Evolutionary conservation across 2,113 vertebrate species (phyloP).

Genomic region (Dasypus novemcinctus): DNA sequence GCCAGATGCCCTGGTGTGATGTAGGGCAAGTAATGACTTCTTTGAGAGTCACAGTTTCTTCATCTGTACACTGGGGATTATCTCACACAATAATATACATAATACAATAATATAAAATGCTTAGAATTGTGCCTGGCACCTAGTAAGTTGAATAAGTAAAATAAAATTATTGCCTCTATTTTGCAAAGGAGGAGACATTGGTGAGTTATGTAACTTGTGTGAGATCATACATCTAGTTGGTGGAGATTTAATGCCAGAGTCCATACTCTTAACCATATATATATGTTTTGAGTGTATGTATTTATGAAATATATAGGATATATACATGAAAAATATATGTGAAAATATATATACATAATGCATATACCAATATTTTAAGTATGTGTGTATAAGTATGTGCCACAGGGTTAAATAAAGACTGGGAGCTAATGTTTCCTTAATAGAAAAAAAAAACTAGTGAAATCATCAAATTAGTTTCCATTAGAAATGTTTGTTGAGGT

Average conservation of each 20-base stretch:
- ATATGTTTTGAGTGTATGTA: neutral
- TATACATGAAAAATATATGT: too few relatives aligned
- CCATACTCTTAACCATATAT: neutral
- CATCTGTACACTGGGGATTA: neutral
- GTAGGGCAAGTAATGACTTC: neutral
- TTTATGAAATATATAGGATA: too few relatives aligned
- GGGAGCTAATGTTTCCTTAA: neutral
- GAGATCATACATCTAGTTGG: neutral
- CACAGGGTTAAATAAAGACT: neutral
- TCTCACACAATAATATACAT: neutral
- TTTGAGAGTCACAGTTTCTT: neutral
- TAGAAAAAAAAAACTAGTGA: conserved; percentile 5
- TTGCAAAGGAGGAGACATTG: neutral
- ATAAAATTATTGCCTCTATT: neutral
- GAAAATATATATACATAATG: neutral
- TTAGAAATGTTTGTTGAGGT: neutral
- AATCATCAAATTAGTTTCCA: conserved; percentile 21
- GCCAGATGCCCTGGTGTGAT: neutral
- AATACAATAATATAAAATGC: neutral
- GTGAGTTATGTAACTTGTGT: neutral
- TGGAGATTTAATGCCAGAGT: neutral
- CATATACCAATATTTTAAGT: neutral
- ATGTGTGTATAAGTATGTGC: neutral
- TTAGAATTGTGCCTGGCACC: neutral
- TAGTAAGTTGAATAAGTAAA: neutral